Percentiles rank a stretch among this genome's conserved stretches.
These are phyloP conservation scores for Probosciger aterrimus DNA, from an alignment of 2,113 vertebrate genomes.

Conservation along the genomic window DNA sequence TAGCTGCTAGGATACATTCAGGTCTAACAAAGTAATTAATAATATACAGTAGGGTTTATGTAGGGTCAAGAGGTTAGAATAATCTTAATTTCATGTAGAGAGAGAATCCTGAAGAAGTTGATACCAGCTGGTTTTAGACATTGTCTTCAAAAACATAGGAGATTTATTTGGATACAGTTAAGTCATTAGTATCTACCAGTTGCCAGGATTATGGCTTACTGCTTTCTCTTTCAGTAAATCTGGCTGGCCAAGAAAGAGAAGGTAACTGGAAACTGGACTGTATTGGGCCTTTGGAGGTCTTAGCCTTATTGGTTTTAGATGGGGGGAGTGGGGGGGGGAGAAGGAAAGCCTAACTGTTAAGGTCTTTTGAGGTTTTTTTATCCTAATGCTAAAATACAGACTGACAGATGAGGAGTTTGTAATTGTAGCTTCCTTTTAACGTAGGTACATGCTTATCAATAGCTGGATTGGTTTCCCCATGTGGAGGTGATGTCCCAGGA, in stretches of 20 bases:
- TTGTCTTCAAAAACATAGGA: neutral
- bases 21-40: neutral
- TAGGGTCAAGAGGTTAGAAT: neutral
- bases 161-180: neutral
- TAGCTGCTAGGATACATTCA: neutral
- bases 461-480: neutral
- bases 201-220: neutral
- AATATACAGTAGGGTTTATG: neutral
- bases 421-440: neutral
- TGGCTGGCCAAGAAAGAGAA: neutral
- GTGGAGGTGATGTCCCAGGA: neutral
- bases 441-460: neutral
- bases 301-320: neutral
- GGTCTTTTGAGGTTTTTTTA: neutral
- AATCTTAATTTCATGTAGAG: neutral
- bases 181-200: neutral
- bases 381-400: neutral
- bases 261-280: neutral
- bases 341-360: neutral
- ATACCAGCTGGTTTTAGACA: neutral
- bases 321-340: rapidly evolving
- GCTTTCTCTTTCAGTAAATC: neutral
- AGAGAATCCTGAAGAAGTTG: neutral
- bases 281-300: neutral
- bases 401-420: neutral